Evolutionary conservation across 2,113 vertebrate genomes (phyloP).

Genomic region (Malurus elegans): DNA sequence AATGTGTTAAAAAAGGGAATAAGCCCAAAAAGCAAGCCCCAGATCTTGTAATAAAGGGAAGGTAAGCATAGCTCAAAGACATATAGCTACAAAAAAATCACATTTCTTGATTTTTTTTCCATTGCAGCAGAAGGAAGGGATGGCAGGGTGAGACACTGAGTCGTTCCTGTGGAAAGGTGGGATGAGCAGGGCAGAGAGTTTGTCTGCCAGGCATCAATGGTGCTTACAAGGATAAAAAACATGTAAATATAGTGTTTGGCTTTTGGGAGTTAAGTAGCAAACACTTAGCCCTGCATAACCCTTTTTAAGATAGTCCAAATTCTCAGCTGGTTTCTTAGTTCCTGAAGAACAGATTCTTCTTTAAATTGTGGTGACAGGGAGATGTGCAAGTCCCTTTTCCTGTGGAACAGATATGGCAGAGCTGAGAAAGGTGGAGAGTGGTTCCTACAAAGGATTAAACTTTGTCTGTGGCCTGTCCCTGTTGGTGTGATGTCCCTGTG

Average conservation of each 20-base stretch:
- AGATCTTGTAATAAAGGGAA: not conserved
- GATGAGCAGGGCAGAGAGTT: not conserved
- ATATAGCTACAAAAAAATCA: not conserved
- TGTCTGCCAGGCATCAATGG: not conserved
- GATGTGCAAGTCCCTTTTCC: not conserved
- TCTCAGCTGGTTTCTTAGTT: not conserved
- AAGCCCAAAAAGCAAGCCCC: not conserved
- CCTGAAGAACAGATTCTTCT: not conserved
- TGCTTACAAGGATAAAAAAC: not conserved
- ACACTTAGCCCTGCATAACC: not conserved
- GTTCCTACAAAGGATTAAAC: not conserved
- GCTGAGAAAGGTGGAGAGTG: not conserved
- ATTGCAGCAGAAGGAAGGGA: not conserved
- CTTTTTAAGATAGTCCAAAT: not conserved
- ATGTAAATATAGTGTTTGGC: not conserved
- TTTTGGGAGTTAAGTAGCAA: not conserved
- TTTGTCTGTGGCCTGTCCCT: not conserved
- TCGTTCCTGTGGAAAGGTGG: rapidly evolving
- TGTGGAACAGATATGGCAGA: not conserved
- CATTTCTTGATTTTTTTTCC: not conserved
- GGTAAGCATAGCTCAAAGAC: not conserved
- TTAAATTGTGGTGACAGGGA: not conserved
- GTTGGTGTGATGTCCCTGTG: not conserved
- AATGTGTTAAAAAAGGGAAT: not conserved
- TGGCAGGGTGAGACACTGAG: not conserved